These are phyloP conservation scores for Anadara kagoshimensis DNA, from an alignment of 1,140 invertebrate genomes.

Conservation along the genomic window DNA sequence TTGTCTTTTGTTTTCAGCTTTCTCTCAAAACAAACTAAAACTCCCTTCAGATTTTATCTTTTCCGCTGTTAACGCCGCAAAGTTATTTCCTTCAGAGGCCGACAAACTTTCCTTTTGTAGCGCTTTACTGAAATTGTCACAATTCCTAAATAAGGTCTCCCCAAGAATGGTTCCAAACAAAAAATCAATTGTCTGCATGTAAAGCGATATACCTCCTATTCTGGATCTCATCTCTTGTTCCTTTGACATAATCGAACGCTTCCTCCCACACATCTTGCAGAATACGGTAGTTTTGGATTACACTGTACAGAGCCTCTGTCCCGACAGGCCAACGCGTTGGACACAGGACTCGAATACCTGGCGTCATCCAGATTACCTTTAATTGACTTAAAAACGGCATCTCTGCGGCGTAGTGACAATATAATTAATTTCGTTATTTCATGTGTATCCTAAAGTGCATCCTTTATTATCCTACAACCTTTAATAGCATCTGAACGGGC, in stretches of 20 bases:
- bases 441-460: constrained; percentile 1
- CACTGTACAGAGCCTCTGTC: constrained; percentile 13
- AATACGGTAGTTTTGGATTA: constrained; percentile 14
- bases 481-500: constrained; percentile 11
- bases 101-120: constrained; percentile 3
- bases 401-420: constrained; percentile 1
- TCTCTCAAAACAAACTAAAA: constrained; percentile 8
- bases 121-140: constrained; percentile 16
- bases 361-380: neutral
- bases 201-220: constrained; percentile 4
- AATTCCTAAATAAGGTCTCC: constrained; percentile 6
- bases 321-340: constrained; percentile 29
- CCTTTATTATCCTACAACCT: neutral
- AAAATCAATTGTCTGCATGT: constrained; percentile 25
- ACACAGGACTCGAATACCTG: constrained; percentile 24
- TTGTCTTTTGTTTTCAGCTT: neutral
- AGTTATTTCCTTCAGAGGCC: constrained; percentile 4
- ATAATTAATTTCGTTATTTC: constrained; percentile 31
- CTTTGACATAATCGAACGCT: constrained; percentile 3
- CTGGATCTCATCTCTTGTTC: constrained; percentile 12
- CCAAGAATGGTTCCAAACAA: constrained; percentile 4
- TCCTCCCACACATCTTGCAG: constrained; percentile 32
- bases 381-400: neutral
- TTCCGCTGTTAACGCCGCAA: neutral
- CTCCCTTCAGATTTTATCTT: neutral